A percentile compares a stretch with the other conserved stretches of the same genome.
Conservation (phyloP, 2,797 vertebrate genomes). For the Oophaga sylvatica region DNA sequence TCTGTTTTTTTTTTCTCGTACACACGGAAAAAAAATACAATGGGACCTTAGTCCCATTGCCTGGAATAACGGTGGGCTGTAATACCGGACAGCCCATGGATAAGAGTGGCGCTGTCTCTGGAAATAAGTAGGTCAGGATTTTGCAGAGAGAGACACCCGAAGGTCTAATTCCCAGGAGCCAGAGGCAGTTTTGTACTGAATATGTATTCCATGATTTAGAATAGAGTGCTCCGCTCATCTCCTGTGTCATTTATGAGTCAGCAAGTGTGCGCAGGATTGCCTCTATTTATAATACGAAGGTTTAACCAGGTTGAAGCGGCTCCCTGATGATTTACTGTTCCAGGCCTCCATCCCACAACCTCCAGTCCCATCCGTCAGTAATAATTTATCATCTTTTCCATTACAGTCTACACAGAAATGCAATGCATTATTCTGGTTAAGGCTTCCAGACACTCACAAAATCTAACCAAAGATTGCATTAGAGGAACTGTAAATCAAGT, state of each 20-base stretch:
- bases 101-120: not conserved
- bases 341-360: not conserved
- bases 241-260: slow-evolving; percentile 27
- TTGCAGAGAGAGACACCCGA: not conserved
- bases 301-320: slow-evolving; percentile 2
- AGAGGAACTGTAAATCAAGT: slow-evolving; percentile 19
- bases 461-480: slow-evolving; percentile 56
- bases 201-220: not conserved
- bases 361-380: slow-evolving; percentile 33
- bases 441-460: not conserved
- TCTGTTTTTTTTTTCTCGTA: no score
- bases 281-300: slow-evolving; percentile 44
- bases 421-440: slow-evolving; percentile 20
- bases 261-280: slow-evolving; percentile 7
- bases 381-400: slow-evolving; percentile 51
- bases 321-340: slow-evolving; percentile 47
- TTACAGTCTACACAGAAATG: slow-evolving; percentile 24
- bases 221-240: not conserved
- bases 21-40: no score
- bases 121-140: not conserved
- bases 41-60: no score
- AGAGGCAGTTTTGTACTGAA: not conserved
- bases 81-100: not conserved
- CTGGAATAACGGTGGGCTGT: not conserved
- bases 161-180: not conserved